phyloP scores from a whole-genome alignment of 1,140 invertebrate genomes.

The Eciton burchellii region DNA sequence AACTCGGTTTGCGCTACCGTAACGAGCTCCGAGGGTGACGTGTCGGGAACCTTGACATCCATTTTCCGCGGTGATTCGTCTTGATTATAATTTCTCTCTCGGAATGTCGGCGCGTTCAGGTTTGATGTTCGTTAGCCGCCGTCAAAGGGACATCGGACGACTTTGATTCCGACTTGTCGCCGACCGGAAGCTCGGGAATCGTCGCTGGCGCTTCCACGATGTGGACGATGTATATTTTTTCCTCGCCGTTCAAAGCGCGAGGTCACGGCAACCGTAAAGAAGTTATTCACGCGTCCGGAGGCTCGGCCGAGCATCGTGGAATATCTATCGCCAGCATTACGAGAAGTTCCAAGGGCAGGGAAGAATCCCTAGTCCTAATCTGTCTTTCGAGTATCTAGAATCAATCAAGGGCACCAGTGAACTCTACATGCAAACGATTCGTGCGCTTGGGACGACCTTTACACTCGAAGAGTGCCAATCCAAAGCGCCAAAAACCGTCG shows the following conservation, averaged over 20 bases:
- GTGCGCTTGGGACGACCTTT: too few relatives aligned
- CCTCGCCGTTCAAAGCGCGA: not conserved
- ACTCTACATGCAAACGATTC: too few relatives aligned
- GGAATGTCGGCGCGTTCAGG: conserved; percentile 14
- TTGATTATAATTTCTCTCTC: conserved; percentile 44
- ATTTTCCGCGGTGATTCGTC: conserved; percentile 20
- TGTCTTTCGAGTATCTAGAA: not conserved
- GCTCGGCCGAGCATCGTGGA: conserved; percentile 5
- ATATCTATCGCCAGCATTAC: conserved; percentile 1
- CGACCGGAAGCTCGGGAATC: conserved; percentile 31
- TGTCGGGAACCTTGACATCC: conserved; percentile 24
- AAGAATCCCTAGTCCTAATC: not conserved
- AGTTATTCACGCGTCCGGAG: conserved; percentile 5
- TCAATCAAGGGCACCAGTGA: too few relatives aligned
- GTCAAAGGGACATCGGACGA: conserved; percentile 48
- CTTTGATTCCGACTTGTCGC: conserved; percentile 48
- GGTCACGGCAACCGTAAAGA: conserved; percentile 2
- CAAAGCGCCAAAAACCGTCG: too few relatives aligned
- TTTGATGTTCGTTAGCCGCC: conserved; percentile 38
- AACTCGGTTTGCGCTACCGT: conserved; percentile 18
- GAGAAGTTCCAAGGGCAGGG: not conserved
- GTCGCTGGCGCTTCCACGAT: conserved; percentile 20
- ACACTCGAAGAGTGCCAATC: too few relatives aligned
- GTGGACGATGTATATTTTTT: conserved; percentile 39
- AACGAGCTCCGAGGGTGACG: conserved; percentile 5